Evolutionary conservation across 37 sponge, comb jelly and placozoan genomes (phyloP), one percentile per base, ranked within the genome.

Genomic region (Ianthella basta): DNA sequence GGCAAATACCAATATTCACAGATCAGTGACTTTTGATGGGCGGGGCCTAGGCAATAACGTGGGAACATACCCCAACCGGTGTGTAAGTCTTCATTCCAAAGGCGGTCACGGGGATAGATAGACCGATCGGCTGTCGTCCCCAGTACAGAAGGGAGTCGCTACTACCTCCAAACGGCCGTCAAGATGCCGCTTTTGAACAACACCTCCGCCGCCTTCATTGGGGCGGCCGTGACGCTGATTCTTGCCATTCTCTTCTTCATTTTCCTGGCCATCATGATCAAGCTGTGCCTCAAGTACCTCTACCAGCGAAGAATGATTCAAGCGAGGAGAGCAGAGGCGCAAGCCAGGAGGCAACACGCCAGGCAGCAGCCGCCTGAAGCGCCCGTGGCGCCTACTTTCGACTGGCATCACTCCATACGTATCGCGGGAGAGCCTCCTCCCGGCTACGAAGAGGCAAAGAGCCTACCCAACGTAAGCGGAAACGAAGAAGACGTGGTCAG

Each of bases 351-450:
- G 40, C 78, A 75, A 23, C 78, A 75, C 14, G 54, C 44, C 24
- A 39, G 78, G 40, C 78, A 75, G 10, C 54, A 53, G 37, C 78
- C 78, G 6, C 78, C 78, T 5, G 78, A 75, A 41, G 78, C 54
- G 12, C 88, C 94, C 0, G 88, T 90, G 20, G 68, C 74, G 24
- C 90, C 94, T 21, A 90, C 94, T 0, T 93, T 90, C 82, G 88
- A 93, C 88, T 93, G 94, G 94, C 94, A 90, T 40, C 94, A 93
- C 55, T 87, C 90, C 27, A 90, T 93, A 0, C 63, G 91, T 1
- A 93, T 93, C 20, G 91, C 74, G 0, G 94, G 94, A 15, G 87
- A 90, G 6, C 91, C 91, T 0, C 94, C 94, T 27, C 94, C 94
- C 0, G 69, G 80, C 23, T 93, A 93, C 41, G 63, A 13, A 12